Percentiles rank a stretch among this genome's conserved stretches.
Evolutionary conservation across 2,113 vertebrate species (phyloP).

Genomic region (Scomber colias): DNA sequence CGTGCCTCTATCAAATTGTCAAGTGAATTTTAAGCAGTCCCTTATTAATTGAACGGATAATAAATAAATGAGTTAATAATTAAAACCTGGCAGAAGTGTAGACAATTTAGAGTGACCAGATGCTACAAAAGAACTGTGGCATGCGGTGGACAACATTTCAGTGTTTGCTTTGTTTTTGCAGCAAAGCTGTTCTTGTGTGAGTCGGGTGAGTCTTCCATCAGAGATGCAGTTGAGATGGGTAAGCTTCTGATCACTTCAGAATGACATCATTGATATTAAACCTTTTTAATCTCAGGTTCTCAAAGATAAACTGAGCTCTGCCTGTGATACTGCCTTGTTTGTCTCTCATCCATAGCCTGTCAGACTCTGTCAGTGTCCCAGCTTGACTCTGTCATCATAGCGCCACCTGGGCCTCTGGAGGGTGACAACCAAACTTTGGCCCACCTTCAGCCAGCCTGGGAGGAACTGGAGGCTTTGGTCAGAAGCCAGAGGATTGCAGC

Average conservation of each 20-base stretch:
- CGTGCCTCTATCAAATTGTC: too few relatives aligned
- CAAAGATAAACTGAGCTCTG: background rate
- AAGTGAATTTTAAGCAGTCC: too few relatives aligned
- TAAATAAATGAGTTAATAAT: background rate
- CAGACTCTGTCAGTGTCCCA: conserved; percentile 92
- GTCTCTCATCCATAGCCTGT: conserved; percentile 84
- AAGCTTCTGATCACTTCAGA: conserved; percentile 69
- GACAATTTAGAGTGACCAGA: background rate
- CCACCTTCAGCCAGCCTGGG: conserved; percentile 94
- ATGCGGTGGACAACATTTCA: background rate
- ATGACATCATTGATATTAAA: background rate
- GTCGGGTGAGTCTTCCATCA: conserved; percentile 88
- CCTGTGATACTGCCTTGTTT: background rate
- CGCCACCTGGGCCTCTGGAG: conserved; percentile 88
- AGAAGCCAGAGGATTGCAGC: conserved; percentile 90
- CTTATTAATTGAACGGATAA: background rate
- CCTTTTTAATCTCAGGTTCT: background rate
- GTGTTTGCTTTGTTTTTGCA: conserved; percentile 74
- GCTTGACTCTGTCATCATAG: conserved; percentile 96
- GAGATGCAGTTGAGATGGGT: conserved; percentile 93
- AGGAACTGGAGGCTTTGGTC: conserved; percentile 92
- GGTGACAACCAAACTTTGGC: conserved; percentile 87
- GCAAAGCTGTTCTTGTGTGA: conserved; percentile 94
- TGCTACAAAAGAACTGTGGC: background rate
- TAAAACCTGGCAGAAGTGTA: too few relatives aligned